These are phyloP conservation scores for Scolanthus callimorphus DNA, from an alignment of 92 coral and sea anemone genomes.

Conservation along the genomic window DNA sequence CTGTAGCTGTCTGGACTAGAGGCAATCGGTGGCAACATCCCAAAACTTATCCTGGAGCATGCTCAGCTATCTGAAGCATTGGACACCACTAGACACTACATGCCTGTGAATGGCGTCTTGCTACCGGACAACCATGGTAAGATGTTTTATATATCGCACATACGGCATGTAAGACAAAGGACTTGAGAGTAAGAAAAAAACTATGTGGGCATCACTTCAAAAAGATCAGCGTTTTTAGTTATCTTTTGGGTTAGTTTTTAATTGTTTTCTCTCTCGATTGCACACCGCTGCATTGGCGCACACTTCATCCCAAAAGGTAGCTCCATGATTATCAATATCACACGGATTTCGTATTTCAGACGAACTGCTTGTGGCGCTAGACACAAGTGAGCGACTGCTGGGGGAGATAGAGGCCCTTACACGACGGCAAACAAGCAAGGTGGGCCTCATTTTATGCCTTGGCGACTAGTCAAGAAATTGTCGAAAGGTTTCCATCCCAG, in stretches of 20 bases:
- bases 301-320: too few relatives aligned
- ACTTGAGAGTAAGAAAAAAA: too few relatives aligned
- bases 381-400: slow-evolving; percentile 67
- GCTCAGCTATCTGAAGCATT: slow-evolving; percentile 72
- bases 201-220: too few relatives aligned
- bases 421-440: slow-evolving; percentile 59
- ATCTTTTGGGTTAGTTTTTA: too few relatives aligned
- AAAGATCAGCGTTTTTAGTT: too few relatives aligned
- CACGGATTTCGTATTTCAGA: slow-evolving; percentile 12
- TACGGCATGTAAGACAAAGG: too few relatives aligned
- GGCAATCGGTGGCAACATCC: slow-evolving; percentile 61
- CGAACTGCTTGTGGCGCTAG: slow-evolving; percentile 60
- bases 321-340: too few relatives aligned
- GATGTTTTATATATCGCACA: background rate
- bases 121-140: slow-evolving; percentile 76
- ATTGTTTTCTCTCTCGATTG: too few relatives aligned
- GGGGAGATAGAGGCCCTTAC: slow-evolving; percentile 78
- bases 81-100: slow-evolving; percentile 87
- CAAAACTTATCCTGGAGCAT: slow-evolving; percentile 53
- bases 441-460: too few relatives aligned
- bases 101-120: slow-evolving; percentile 78
- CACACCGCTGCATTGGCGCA: too few relatives aligned
- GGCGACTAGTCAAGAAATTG: too few relatives aligned
- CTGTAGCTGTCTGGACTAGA: slow-evolving; percentile 65
- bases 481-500: too few relatives aligned